Evolutionary conservation across 2,888 invertebrate genomes (phyloP).

Genomic region (Drosophila neonasuta): DNA sequence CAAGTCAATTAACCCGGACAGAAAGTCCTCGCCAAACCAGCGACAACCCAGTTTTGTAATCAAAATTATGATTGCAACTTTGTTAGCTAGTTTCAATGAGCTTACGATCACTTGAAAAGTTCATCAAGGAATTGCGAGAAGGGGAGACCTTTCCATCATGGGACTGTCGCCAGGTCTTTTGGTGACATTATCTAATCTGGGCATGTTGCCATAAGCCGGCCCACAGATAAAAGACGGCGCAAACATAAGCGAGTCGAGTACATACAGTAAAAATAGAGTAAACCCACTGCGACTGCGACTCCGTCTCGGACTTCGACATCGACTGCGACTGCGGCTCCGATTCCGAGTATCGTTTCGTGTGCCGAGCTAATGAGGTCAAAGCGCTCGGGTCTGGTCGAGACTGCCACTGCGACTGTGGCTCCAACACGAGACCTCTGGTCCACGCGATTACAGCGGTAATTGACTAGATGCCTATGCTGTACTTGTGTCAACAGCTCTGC

Average conservation of each 20-base stretch:
- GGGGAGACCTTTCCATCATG: conserved; percentile 45
- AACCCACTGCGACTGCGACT: conserved; percentile 15
- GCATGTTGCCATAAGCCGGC: conserved; percentile 61
- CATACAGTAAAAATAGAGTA: background rate
- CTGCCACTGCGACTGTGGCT: conserved; percentile 14
- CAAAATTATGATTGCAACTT: background rate
- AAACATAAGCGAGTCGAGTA: conserved; percentile 22
- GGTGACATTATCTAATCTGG: conserved; percentile 64
- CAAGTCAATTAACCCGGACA: conserved; percentile 25
- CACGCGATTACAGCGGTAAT: conserved; percentile 43
- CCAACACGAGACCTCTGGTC: conserved; percentile 8
- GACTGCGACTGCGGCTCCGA: background rate
- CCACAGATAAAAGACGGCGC: conserved; percentile 56
- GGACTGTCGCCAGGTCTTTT: conserved; percentile 39
- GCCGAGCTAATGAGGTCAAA: conserved; percentile 59
- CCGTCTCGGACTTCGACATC: conserved; percentile 1
- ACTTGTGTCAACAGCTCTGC: conserved; percentile 37
- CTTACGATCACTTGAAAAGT: conserved; percentile 12
- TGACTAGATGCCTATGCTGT: conserved; percentile 31
- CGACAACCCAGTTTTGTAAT: background rate
- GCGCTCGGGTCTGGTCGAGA: conserved; percentile 14
- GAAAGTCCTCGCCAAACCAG: conserved; percentile 25
- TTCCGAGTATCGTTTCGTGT: conserved; percentile 30
- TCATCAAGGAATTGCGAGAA: conserved; percentile 1
- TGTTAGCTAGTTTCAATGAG: background rate